phyloP scores from a whole-genome alignment of 2,797 vertebrate genomes.

The Arrhamphus sclerolepis region DNA sequence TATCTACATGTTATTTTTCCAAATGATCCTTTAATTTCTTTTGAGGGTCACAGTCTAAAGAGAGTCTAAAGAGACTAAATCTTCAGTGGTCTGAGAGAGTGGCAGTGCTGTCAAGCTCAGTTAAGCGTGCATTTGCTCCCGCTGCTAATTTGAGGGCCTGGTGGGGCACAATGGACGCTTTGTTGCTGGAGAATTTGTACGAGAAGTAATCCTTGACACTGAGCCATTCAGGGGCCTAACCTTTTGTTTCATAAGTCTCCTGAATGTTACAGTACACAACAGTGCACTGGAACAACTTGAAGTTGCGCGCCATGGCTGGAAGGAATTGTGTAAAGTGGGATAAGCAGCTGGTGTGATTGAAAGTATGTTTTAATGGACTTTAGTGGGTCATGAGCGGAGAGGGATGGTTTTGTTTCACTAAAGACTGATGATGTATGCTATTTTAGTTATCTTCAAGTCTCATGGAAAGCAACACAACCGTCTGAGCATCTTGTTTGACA shows the following conservation, averaged over 20 bases:
- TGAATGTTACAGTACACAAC: constrained; percentile 58
- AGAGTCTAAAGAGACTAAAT: too few species aligned
- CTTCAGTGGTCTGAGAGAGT: constrained; percentile 29
- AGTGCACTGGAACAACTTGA: constrained; percentile 18
- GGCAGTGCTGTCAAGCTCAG: constrained; percentile 52
- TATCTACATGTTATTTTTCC: not conserved
- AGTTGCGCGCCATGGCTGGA: constrained; percentile 3
- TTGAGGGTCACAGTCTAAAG: not conserved
- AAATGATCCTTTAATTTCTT: not conserved
- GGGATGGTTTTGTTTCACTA: too few species aligned
- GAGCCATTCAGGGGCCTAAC: constrained; percentile 40
- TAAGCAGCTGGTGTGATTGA: not conserved
- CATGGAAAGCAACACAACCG: too few species aligned
- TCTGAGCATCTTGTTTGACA: too few species aligned
- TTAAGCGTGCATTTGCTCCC: constrained; percentile 65
- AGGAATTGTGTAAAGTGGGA: not conserved
- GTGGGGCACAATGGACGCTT: constrained; percentile 66
- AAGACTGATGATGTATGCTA: too few species aligned
- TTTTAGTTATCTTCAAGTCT: too few species aligned
- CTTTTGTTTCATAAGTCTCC: constrained; percentile 69
- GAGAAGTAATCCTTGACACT: constrained; percentile 74
- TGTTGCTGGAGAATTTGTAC: constrained; percentile 69
- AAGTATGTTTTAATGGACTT: too few species aligned
- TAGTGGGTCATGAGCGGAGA: too few species aligned
- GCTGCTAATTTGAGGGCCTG: constrained; percentile 66